phyloP scores from a whole-genome alignment of 2,113 vertebrate species.

The Epinephelus moara region DNA sequence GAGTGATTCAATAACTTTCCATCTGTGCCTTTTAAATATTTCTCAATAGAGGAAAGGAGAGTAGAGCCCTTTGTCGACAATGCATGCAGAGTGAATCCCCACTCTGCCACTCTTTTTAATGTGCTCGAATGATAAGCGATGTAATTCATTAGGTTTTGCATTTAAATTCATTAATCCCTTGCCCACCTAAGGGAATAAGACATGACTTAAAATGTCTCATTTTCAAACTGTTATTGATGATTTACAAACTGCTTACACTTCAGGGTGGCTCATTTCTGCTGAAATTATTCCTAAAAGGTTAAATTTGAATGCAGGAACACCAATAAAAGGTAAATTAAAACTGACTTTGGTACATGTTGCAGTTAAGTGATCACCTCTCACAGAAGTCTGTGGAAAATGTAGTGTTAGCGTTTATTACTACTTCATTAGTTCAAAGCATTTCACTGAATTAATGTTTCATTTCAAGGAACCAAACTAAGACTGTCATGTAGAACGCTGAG shows the following conservation, averaged over 20 bases:
- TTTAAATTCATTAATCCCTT: background rate
- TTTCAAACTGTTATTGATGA: background rate
- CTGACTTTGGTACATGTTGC: background rate
- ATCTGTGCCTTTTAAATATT: slow-evolving; percentile 13
- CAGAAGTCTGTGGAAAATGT: background rate
- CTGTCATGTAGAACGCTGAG: background rate
- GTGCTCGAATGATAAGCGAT: slow-evolving; percentile 13
- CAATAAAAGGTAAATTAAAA: background rate
- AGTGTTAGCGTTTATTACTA: background rate
- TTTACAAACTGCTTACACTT: background rate
- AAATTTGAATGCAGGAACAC: background rate
- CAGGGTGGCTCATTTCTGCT: background rate
- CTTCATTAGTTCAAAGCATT: background rate
- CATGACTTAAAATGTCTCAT: background rate
- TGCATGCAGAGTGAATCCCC: background rate
- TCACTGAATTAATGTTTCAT: slow-evolving; percentile 4
- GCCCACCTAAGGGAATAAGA: background rate
- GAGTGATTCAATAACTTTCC: slow-evolving; percentile 33
- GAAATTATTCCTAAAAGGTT: background rate
- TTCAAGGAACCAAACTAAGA: background rate
- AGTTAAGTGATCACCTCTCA: background rate
- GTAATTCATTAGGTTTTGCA: background rate
- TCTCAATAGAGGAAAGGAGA: slow-evolving; percentile 11
- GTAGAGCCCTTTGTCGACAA: slow-evolving; percentile 9
- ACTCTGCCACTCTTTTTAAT: too few species aligned